Conservation (phyloP, 1,140 invertebrate genomes). For the Phymastichus coffea region DNA sequence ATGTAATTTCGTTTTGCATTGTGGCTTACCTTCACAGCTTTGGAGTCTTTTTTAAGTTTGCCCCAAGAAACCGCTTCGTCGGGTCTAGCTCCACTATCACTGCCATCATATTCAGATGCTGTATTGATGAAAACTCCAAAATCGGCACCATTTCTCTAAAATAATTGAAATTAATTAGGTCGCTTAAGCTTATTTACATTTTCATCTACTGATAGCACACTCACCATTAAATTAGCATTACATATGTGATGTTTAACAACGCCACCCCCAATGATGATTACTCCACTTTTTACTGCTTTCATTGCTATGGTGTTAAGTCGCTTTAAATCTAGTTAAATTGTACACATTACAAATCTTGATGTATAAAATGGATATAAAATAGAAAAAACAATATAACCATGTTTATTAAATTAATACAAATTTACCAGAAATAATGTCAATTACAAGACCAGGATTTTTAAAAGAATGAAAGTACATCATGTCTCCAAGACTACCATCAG, state of each 20-base stretch:
- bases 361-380: no score
- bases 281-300: conserved; percentile 89
- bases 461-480: conserved; percentile 99
- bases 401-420: no score
- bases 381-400: no score
- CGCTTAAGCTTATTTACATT: background rate
- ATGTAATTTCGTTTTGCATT: background rate
- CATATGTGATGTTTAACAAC: conserved; percentile 99
- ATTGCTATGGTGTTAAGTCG: conserved; percentile 94
- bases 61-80: conserved; percentile 99
- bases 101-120: conserved; percentile 97
- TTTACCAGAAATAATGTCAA: conserved; percentile 91
- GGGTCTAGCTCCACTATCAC: conserved; percentile 94
- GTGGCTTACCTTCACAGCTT: conserved; percentile 77
- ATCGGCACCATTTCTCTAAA: conserved; percentile 94
- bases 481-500: conserved; percentile 97
- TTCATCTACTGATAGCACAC: background rate
- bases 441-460: conserved; percentile 84
- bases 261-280: conserved; percentile 96
- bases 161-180: conserved; percentile 38
- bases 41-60: conserved; percentile 81
- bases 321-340: conserved; percentile 76
- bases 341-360: no score
- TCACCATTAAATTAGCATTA: conserved; percentile 94
- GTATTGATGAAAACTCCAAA: conserved; percentile 97